Conservation (phyloP, 2,888 invertebrate genomes). For the Polymixis lichenea region DNA sequence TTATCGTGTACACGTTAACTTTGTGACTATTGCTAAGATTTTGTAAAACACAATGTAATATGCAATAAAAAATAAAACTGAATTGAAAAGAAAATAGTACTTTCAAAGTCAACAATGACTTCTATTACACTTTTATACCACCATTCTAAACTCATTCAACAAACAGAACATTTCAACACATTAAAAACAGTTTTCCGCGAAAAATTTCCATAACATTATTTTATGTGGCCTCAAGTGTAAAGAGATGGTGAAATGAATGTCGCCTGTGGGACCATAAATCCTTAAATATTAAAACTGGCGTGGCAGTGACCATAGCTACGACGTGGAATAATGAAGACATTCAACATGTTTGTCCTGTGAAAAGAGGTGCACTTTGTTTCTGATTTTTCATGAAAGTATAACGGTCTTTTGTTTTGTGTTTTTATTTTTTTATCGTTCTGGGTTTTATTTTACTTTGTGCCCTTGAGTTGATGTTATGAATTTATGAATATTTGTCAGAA, state of each 20-base stretch:
- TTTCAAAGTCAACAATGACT: neutral
- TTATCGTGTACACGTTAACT: too few relatives aligned
- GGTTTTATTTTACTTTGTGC: constrained; percentile 11
- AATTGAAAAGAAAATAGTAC: neutral
- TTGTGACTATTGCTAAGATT: too few relatives aligned
- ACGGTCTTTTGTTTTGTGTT: constrained; percentile 14
- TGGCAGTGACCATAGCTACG: constrained; percentile 75
- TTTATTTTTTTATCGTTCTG: constrained; percentile 11
- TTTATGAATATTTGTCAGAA: constrained; percentile 2
- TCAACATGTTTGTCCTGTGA: constrained; percentile 62
- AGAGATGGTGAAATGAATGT: constrained; percentile 83
- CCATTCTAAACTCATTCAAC: constrained; percentile 14
- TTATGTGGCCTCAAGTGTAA: constrained; percentile 76
- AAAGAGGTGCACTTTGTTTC: constrained; percentile 65
- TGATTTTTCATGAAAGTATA: constrained; percentile 49
- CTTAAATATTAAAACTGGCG: constrained; percentile 86
- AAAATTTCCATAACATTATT: constrained; percentile 64
- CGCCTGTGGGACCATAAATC: constrained; percentile 85
- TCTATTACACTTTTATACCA: neutral
- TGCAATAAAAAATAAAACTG: too few relatives aligned
- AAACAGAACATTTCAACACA: constrained; percentile 52
- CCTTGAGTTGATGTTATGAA: neutral
- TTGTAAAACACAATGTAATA: too few relatives aligned
- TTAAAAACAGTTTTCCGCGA: constrained; percentile 63
- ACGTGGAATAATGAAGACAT: constrained; percentile 78